phyloP scores from a whole-genome alignment of 2,113 vertebrate genomes.

The Actenoides lindsayi region DNA sequence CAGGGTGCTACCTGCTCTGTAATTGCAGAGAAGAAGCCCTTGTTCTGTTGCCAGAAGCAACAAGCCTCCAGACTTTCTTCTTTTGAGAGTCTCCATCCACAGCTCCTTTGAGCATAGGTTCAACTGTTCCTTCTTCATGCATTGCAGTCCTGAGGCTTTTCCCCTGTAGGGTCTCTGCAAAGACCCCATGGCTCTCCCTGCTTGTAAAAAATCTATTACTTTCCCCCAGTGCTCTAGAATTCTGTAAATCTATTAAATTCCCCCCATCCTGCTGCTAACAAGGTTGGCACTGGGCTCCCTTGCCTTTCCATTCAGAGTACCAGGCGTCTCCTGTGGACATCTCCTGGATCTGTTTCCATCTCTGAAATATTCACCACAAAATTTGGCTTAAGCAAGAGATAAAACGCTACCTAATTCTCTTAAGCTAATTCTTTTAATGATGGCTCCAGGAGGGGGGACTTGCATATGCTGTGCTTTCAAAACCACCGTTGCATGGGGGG shows the following conservation, averaged over 20 bases:
- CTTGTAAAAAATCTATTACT: not conserved
- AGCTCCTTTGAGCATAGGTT: not conserved
- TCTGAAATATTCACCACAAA: not conserved
- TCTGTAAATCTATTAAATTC: not conserved
- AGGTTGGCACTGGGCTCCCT: not conserved
- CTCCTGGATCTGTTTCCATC: not conserved
- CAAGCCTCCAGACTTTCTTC: not conserved
- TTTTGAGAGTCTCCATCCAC: not conserved
- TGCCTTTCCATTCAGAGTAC: not conserved
- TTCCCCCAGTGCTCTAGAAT: not conserved
- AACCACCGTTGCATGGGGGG: not conserved
- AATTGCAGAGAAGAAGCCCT: not conserved
- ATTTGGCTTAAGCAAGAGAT: not conserved
- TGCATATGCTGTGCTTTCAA: not conserved
- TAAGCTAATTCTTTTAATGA: not conserved
- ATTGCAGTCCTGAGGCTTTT: not conserved
- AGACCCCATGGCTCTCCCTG: not conserved
- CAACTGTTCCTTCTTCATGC: not conserved
- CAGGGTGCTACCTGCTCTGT: not conserved
- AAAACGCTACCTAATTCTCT: not conserved
- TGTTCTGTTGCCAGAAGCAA: not conserved
- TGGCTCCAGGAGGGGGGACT: not conserved
- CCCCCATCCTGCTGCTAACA: not conserved
- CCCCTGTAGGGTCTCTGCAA: not conserved
- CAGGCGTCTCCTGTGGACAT: not conserved